Percentiles rank a stretch among this genome's conserved stretches.
Conservation (phyloP, 1,140 invertebrate genomes). For the Bradysia coprophila region DNA sequence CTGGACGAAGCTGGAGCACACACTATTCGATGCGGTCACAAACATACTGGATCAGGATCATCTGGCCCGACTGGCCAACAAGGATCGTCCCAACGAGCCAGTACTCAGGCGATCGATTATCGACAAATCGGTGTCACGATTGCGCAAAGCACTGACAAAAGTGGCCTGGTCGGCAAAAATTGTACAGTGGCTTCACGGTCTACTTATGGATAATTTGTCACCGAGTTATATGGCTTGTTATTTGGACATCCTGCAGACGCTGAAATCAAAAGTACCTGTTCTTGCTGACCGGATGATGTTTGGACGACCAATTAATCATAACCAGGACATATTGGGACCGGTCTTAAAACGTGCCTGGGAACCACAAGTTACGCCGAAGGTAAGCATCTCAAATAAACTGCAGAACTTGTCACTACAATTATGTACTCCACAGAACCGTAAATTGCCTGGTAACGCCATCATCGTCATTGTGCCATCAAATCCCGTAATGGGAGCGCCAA, state of each 20-base stretch:
- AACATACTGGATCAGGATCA: conserved; percentile 52
- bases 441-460: conserved; percentile 51
- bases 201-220: conserved; percentile 51
- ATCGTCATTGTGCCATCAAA: conserved; percentile 46
- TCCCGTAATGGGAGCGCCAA: conserved; percentile 24
- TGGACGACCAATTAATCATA: conserved; percentile 32
- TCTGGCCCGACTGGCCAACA: conserved; percentile 40
- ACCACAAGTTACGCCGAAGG: conserved; percentile 30
- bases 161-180: conserved; percentile 49
- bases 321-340: conserved; percentile 29
- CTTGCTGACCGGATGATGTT: conserved; percentile 58
- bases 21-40: conserved; percentile 44
- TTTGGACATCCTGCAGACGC: conserved; percentile 58
- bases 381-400: background rate
- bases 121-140: conserved; percentile 47
- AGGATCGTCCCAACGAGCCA: conserved; percentile 36
- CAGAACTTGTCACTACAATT: conserved; percentile 7
- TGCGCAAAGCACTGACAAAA: conserved; percentile 44
- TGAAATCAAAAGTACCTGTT: conserved; percentile 55
- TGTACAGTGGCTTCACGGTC: conserved; percentile 59
- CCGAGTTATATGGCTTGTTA: conserved; percentile 51
- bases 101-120: conserved; percentile 44
- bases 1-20: conserved; percentile 44
- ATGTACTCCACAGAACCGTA: conserved; percentile 29
- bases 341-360: conserved; percentile 64